Evolutionary conservation across 2,797 vertebrate species (phyloP), one percentile per base, ranked within the genome.

Genomic region (Danio tinwini): DNA sequence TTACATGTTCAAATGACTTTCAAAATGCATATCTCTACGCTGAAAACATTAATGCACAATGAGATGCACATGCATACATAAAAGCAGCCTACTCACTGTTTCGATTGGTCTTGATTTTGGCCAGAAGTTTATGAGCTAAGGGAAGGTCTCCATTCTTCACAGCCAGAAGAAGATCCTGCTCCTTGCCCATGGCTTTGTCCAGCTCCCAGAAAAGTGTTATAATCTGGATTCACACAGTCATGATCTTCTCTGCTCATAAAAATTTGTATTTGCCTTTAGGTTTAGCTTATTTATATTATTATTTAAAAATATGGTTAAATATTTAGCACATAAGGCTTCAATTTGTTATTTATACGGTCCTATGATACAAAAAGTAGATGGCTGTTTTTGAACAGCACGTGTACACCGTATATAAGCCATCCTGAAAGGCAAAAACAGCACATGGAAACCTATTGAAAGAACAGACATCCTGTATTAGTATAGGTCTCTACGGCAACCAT

Each of bases 131-230:
- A 86, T 94, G 91, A 5, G 90, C 90, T 78, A 89, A 85, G 29
- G 91, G 88, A 72, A 93, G 88, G 86, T 94, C 93, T 80, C 93
- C 93, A 13, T 85, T 93, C 91, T 94, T 94, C 87, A 93, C 93
- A 0, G 93, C 93, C 84, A 90, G 88, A 81, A 94, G 89, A 59
- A 94, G 90, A 67, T 94, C 93, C 85, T 93, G 93, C 83, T 94
- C 93, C 75, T 93, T 94, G 62, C 93, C 93, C 93, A 94, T 94
- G 85, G 74, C 86, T 81, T 59, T 37, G 11, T 84, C 82, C 74
- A 77, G 81, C 63, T 78, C 45, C 21, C n/a, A 75, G 55, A 63
- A 10, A 49, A 19, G 42, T 40, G 64, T 76, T 76, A 42, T 14
- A 29, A 21, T 77, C 53, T 44, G 12, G 19, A 55, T 62, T 86